Evolutionary conservation across 2,797 vertebrate genomes (phyloP).

Genomic region (Protonibea diacanthus): DNA sequence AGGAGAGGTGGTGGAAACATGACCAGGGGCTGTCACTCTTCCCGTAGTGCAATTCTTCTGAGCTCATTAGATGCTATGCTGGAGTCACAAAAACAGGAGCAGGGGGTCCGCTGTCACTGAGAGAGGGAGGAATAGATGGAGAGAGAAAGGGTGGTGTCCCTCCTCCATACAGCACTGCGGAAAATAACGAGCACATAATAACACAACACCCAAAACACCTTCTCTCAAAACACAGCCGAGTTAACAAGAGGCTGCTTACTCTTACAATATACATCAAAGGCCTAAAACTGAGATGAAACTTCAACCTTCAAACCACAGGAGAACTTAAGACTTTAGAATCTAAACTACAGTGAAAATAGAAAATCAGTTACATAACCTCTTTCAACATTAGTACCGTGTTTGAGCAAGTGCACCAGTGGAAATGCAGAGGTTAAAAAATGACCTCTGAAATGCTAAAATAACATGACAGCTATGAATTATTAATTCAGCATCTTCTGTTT

Average conservation of each 20-base stretch:
- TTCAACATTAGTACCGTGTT: constrained; percentile 26
- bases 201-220: constrained; percentile 55
- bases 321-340: constrained; percentile 33
- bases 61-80: constrained; percentile 78
- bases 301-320: constrained; percentile 54
- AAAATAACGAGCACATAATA: constrained; percentile 71
- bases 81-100: constrained; percentile 65
- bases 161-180: constrained; percentile 37
- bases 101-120: constrained; percentile 67
- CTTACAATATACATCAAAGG: constrained; percentile 79
- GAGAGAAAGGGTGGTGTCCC: constrained; percentile 4
- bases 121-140: constrained; percentile 29
- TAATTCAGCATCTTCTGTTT: constrained; percentile 47
- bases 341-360: constrained; percentile 51
- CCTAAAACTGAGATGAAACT: constrained; percentile 48
- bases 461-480: constrained; percentile 44
- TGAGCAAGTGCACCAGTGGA: constrained; percentile 5
- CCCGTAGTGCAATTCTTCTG: constrained; percentile 71
- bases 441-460: constrained; percentile 47
- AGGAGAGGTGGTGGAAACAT: constrained; percentile 64
- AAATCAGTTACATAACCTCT: constrained; percentile 49
- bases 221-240: constrained; percentile 57
- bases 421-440: constrained; percentile 38
- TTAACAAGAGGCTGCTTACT: constrained; percentile 68
- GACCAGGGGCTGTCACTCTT: constrained; percentile 76